Percentiles rank a stretch among this genome's conserved stretches.
These are phyloP conservation scores for Mionectes macconnelli DNA, from an alignment of 2,113 vertebrate species.

Conservation along the genomic window DNA sequence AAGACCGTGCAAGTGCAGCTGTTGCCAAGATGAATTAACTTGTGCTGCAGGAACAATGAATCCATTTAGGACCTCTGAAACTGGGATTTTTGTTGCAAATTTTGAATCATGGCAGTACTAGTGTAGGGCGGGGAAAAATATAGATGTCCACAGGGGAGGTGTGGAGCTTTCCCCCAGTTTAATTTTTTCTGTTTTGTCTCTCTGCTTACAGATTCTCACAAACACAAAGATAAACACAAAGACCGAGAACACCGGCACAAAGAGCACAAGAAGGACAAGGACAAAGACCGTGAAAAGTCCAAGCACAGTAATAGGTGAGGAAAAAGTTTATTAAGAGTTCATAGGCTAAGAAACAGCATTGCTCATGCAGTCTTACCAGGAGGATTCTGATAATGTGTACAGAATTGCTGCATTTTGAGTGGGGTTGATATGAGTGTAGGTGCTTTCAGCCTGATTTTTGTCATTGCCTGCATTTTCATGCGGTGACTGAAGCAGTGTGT, in stretches of 20 bases:
- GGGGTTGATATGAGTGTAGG: background rate
- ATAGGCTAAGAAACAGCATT: background rate
- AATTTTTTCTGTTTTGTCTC: slow-evolving; percentile 48
- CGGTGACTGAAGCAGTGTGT: background rate
- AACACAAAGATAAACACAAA: slow-evolving; percentile 96
- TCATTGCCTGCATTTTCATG: background rate
- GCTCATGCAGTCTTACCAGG: background rate
- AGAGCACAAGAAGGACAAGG: slow-evolving; percentile 96
- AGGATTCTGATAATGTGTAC: background rate
- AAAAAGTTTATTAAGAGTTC: background rate
- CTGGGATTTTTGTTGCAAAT: background rate
- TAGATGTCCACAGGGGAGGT: slow-evolving; percentile 1
- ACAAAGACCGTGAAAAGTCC: slow-evolving; percentile 88
- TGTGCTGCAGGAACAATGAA: background rate
- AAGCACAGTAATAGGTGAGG: slow-evolving; percentile 93
- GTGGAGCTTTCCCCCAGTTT: background rate
- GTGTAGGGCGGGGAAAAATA: background rate
- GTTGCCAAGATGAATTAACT: slow-evolving; percentile 13
- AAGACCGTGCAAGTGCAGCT: background rate
- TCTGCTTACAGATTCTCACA: slow-evolving; percentile 88
- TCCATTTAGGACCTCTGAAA: background rate
- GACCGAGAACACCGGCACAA: slow-evolving; percentile 94
- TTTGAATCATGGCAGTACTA: background rate
- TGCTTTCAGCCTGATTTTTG: background rate
- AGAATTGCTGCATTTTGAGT: background rate